Conservation (phyloP, 2,797 vertebrate genomes). For the Neosalanx taihuensis region DNA sequence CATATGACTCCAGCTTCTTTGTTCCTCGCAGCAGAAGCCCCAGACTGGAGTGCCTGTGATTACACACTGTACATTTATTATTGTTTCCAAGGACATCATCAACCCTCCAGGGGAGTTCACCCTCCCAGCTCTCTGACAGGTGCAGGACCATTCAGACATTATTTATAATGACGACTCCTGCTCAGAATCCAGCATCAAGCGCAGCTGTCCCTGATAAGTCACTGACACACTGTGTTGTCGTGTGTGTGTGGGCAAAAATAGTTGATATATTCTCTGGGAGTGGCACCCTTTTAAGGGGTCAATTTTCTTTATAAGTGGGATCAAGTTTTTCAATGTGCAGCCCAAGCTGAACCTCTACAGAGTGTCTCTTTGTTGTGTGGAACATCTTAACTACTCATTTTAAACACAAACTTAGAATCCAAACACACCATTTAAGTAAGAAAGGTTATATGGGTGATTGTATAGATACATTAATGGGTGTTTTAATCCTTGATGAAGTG, state of each 20-base stretch:
- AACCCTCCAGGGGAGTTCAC: slow-evolving; percentile 57
- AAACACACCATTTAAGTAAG: background rate
- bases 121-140: slow-evolving; percentile 63
- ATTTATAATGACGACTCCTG: slow-evolving; percentile 69
- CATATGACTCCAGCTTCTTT: slow-evolving; percentile 30
- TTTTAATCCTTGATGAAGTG: slow-evolving; percentile 21
- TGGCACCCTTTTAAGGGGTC: background rate
- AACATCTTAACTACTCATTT: background rate
- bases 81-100: slow-evolving; percentile 71
- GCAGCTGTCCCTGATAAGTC: slow-evolving; percentile 55
- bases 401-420: background rate
- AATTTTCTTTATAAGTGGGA: no score
- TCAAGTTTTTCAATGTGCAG: no score
- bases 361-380: background rate
- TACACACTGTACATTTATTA: slow-evolving; percentile 69
- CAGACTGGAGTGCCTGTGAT: slow-evolving; percentile 58
- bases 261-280: background rate
- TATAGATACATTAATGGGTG: slow-evolving; percentile 14
- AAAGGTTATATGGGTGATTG: slow-evolving; percentile 22
- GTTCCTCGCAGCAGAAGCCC: slow-evolving; percentile 66
- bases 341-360: background rate
- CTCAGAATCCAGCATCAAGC: slow-evolving; percentile 53
- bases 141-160: slow-evolving; percentile 68
- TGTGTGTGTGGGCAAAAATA: background rate
- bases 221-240: slow-evolving; percentile 20